Percentiles rank a stretch among this genome's conserved stretches.
These are phyloP conservation scores for Parambassis ranga DNA, from an alignment of 2,797 vertebrate species.

Conservation along the genomic window DNA sequence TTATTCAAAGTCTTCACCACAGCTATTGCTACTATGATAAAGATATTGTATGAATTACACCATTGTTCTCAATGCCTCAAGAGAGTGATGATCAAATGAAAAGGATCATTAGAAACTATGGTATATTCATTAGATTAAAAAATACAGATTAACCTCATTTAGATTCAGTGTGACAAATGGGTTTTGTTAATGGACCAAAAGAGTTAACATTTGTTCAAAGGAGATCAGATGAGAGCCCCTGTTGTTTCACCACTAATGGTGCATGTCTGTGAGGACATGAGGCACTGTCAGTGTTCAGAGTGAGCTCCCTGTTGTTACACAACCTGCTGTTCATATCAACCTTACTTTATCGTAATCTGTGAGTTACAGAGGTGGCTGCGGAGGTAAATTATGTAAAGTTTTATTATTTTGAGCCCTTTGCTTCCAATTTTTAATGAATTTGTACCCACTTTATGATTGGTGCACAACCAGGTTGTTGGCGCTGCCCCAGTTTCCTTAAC, in stretches of 20 bases:
- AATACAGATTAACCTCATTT: constrained; percentile 31
- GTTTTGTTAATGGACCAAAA: constrained; percentile 43
- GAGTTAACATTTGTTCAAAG: constrained; percentile 39
- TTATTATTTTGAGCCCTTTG: too few species aligned
- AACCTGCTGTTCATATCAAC: background rate
- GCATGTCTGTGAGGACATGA: constrained; percentile 53
- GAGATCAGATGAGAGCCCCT: constrained; percentile 39
- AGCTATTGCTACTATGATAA: constrained; percentile 6
- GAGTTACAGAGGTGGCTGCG: too few species aligned
- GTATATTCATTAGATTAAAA: background rate
- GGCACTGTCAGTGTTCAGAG: constrained; percentile 7
- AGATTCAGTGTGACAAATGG: constrained; percentile 30
- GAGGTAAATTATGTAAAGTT: too few species aligned
- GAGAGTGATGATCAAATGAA: background rate
- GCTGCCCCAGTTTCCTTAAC: too few species aligned
- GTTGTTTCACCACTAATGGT: constrained; percentile 58
- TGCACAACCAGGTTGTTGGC: too few species aligned
- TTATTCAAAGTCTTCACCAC: background rate
- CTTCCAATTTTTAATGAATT: too few species aligned
- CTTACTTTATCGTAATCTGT: background rate
- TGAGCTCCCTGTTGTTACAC: constrained; percentile 15
- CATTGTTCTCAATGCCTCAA: background rate
- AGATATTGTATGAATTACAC: constrained; percentile 15
- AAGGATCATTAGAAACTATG: constrained; percentile 26
- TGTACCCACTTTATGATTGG: too few species aligned